Percentiles rank a stretch among this genome's conserved stretches.
phyloP scores from a whole-genome alignment of 2,888 invertebrate species.

The Cephus pygmeus region DNA sequence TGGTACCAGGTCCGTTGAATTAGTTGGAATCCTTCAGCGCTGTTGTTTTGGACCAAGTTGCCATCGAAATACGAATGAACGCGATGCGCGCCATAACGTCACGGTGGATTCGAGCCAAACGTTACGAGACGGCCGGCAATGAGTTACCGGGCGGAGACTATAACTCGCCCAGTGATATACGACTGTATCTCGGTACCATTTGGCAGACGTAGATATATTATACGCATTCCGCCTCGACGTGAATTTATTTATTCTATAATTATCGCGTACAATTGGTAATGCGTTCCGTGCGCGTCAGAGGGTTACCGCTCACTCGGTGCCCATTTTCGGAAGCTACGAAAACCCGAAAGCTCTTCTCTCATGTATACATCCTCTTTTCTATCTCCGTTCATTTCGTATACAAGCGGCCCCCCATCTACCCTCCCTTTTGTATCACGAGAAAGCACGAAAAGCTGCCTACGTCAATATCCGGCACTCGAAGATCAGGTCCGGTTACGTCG shows the following conservation, averaged over 20 bases:
- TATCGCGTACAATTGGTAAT: conserved; percentile 64
- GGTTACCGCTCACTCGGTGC: conserved; percentile 7
- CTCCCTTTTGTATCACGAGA: background rate
- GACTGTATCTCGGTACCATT: conserved; percentile 66
- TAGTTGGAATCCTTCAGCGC: background rate
- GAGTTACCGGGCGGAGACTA: conserved; percentile 65
- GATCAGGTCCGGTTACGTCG: background rate
- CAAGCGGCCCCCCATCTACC: background rate
- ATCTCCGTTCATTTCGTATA: background rate
- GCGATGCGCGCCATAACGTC: conserved; percentile 51
- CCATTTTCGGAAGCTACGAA: conserved; percentile 6
- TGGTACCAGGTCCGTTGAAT: background rate
- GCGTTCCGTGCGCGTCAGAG: conserved; percentile 8
- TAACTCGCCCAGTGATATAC: conserved; percentile 64
- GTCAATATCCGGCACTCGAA: conserved; percentile 1
- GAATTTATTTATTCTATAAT: conserved; percentile 67
- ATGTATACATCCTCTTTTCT: conserved; percentile 7
- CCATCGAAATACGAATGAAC: conserved; percentile 3
- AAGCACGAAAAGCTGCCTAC: background rate
- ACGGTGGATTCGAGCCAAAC: conserved; percentile 61
- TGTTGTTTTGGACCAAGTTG: background rate
- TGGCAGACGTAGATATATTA: conserved; percentile 66
- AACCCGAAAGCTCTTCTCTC: background rate
- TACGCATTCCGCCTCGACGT: conserved; percentile 62
- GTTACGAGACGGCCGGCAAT: conserved; percentile 48